phyloP scores from a whole-genome alignment of 1,140 invertebrate genomes.

The Periplaneta americana region DNA sequence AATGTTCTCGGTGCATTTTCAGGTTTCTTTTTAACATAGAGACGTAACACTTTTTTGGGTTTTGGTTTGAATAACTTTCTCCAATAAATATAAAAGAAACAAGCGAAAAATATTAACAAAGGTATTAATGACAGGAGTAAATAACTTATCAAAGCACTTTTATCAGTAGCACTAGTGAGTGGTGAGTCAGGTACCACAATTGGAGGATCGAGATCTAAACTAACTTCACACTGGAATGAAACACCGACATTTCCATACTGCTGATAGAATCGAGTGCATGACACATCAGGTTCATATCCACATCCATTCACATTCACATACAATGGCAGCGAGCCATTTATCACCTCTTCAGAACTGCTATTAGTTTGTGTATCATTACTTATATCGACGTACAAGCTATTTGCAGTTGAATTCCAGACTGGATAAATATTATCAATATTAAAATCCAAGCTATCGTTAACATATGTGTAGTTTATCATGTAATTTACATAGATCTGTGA shows the following conservation, averaged over 20 bases:
- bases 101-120: constrained; percentile 6
- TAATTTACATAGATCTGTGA: constrained; percentile 31
- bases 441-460: background rate
- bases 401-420: background rate
- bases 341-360: background rate
- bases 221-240: constrained; percentile 10
- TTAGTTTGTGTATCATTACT: background rate
- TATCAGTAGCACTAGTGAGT: background rate
- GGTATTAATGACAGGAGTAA: constrained; percentile 7
- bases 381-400: background rate
- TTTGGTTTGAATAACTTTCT: constrained; percentile 16
- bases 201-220: background rate
- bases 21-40: constrained; percentile 1
- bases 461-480: background rate
- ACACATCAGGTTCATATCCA: constrained; percentile 30
- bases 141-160: background rate
- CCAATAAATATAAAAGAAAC: constrained; percentile 13
- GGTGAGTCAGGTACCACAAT: constrained; percentile 8
- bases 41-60: constrained; percentile 5
- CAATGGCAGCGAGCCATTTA: constrained; percentile 20
- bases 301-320: constrained; percentile 34
- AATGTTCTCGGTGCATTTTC: constrained; percentile 14
- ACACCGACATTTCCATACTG: constrained; percentile 10
- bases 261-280: constrained; percentile 28
- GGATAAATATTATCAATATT: background rate